These are phyloP conservation scores for Cheilosia grossa DNA, from an alignment of 2,888 invertebrate species.

Conservation along the genomic window DNA sequence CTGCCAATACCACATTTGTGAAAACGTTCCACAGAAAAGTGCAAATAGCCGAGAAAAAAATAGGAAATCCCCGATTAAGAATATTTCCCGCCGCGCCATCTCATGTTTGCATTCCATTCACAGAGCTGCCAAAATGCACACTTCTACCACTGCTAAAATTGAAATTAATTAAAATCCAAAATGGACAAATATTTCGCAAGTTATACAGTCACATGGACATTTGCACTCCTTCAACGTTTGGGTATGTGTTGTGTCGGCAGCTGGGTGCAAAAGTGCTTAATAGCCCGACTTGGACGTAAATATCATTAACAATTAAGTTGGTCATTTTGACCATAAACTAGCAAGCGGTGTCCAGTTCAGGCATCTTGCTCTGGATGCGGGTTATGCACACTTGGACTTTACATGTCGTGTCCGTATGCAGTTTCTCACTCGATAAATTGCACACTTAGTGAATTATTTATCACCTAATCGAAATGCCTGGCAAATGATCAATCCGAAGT, in stretches of 20 bases:
- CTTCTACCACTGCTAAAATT: neutral
- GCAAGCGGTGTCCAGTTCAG: constrained; percentile 16
- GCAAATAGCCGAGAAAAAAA: neutral
- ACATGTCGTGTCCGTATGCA: constrained; percentile 41
- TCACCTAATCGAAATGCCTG: constrained; percentile 49
- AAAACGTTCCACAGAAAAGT: constrained; percentile 9
- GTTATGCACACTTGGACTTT: neutral
- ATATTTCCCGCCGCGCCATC: neutral
- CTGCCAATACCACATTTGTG: constrained; percentile 25
- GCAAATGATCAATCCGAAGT: constrained; percentile 49
- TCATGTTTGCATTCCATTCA: neutral
- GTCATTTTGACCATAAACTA: constrained; percentile 54
- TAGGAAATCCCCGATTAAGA: neutral
- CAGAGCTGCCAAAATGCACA: neutral
- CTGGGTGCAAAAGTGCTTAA: constrained; percentile 15
- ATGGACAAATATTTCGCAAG: constrained; percentile 5
- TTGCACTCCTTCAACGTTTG: neutral
- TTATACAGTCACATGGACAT: constrained; percentile 19
- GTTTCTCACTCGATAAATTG: constrained; percentile 51
- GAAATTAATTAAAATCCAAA: constrained; percentile 15
- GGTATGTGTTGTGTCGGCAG: constrained; percentile 1
- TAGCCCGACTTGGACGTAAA: constrained; percentile 30
- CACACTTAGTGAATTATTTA: constrained; percentile 53
- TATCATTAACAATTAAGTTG: constrained; percentile 56
- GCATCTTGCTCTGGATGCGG: constrained; percentile 3